Evolutionary conservation across 2,797 vertebrate species (phyloP), one percentile per base, ranked within the genome.

Genomic region (Cyprinodon diabolis): DNA sequence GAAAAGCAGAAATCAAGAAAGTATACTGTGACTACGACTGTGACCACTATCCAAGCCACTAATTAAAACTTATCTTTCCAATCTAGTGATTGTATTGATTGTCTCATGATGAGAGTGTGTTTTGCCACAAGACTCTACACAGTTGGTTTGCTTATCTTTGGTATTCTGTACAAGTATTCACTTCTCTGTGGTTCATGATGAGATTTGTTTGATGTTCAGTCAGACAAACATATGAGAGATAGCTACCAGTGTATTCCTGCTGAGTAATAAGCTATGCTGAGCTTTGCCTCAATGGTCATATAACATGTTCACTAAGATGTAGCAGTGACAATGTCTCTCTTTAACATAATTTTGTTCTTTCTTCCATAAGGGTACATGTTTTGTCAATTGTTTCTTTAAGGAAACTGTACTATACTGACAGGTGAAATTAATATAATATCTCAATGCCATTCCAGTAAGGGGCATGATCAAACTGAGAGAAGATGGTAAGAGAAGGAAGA

Each of bases 11-110:
- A 43, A 43, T 5, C 11, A 12, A 19, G 15, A 47, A 11, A 25
- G 55, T 47, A 69, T 58, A 23, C 48, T 58, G 43, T 58, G 37
- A 43, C 25, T 58, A 19, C 23, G 4, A 58, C 14, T 48, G 23
- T 35, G 37, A 80, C 77, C 82, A 71, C 81, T 65, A 43, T 55
- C 66, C 77, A 76, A 82, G 81, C 76, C 71, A 72, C 86, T 86
- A 88, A 92, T 86, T 90, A 81, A 57, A 86, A 70, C 51, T 30
- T 79, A 75, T 86, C 67, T 84, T 73, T 87, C 82, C 74, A 75
- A 68, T 81, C 77, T 84, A 82, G 90, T 74, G 75, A 89, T 71
- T 77, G 72, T 78, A 92, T 91, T 82, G 87, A 92, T 92, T 83
- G 62, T 75, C 79, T 65, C 57, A 60, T 82, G 77, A 74, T 84